Conservation (phyloP, 2,797 vertebrate species). For the Leptodactylus fallax region DNA sequence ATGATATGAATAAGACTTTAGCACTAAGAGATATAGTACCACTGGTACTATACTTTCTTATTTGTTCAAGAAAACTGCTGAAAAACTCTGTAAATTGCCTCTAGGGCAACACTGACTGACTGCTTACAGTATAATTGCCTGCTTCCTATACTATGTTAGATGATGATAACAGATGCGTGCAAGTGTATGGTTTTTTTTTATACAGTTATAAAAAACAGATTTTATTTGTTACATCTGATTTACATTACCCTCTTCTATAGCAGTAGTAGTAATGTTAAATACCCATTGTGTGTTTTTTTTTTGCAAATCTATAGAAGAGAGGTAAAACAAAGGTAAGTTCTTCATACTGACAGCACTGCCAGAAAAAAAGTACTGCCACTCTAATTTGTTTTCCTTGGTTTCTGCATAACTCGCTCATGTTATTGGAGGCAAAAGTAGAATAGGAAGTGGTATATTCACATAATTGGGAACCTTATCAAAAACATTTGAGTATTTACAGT, state of each 20-base stretch:
- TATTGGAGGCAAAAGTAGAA: neutral
- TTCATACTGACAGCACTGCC: neutral
- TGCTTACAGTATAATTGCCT: neutral
- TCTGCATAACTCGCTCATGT: neutral
- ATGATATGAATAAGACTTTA: too few species aligned
- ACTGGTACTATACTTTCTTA: too few species aligned
- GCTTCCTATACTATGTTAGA: neutral
- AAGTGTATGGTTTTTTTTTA: neutral
- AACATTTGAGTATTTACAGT: neutral
- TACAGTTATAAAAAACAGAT: too few species aligned
- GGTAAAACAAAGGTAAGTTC: slow-evolving; percentile 45
- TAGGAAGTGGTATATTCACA: neutral
- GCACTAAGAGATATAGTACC: too few species aligned
- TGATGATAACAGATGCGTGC: too few species aligned
- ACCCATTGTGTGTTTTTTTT: slow-evolving; percentile 35
- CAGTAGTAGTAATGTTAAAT: neutral
- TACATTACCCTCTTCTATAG: neutral
- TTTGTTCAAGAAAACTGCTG: neutral
- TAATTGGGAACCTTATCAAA: neutral
- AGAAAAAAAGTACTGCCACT: neutral
- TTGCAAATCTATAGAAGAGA: slow-evolving; percentile 57
- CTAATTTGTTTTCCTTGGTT: too few species aligned
- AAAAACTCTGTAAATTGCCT: neutral
- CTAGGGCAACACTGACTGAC: neutral
- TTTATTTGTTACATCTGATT: too few species aligned